phyloP scores from a whole-genome alignment of 2,888 invertebrate genomes.

The Polydrusus pterygomalis region DNA sequence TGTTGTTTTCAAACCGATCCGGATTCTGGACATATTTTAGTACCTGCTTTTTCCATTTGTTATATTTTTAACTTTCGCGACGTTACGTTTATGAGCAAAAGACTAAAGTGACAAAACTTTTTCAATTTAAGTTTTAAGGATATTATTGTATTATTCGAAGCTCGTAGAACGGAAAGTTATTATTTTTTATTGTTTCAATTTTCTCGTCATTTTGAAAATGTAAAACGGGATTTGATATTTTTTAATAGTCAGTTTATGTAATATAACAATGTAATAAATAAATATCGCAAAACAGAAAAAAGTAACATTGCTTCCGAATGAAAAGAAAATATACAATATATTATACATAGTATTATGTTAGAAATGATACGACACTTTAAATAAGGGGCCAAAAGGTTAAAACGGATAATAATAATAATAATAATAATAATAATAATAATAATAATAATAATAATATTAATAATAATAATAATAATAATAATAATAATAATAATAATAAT shows the following conservation, averaged over 20 bases:
- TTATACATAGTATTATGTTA: no score
- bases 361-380: no score
- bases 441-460: no score
- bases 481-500: no score
- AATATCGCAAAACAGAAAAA: no score
- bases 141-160: conserved; percentile 18
- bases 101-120: conserved; percentile 19
- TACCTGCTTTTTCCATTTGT: not conserved
- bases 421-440: no score
- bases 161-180: not conserved
- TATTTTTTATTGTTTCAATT: conserved; percentile 8
- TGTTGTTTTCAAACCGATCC: not conserved
- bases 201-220: not conserved
- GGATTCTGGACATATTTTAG: not conserved
- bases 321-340: no score
- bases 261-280: no score
- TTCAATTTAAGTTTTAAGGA: conserved; percentile 17
- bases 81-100: conserved; percentile 13
- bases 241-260: not conserved
- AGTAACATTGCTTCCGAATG: no score
- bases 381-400: no score
- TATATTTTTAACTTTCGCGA: conserved; percentile 9
- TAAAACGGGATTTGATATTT: not conserved
- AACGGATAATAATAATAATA: no score
- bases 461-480: no score